phyloP scores from a whole-genome alignment of 2,113 vertebrate genomes.

The Reinhardtius hippoglossoides region DNA sequence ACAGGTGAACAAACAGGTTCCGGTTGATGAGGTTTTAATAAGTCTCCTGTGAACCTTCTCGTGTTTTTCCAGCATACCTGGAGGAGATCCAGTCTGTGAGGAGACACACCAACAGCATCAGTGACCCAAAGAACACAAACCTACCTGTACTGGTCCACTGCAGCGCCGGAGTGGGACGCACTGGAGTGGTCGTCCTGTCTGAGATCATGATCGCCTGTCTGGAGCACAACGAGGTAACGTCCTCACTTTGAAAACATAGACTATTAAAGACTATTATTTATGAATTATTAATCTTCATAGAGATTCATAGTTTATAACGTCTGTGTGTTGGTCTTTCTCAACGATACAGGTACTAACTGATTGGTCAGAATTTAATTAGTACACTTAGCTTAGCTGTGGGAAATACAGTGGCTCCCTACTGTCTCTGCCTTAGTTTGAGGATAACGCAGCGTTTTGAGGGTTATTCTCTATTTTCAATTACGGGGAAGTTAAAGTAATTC shows the following conservation, averaged over 20 bases:
- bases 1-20: no score
- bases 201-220: constrained; percentile 97
- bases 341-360: no score
- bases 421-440: no score
- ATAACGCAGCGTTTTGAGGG: no score
- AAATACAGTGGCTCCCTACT: no score
- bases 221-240: constrained; percentile 95
- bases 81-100: constrained; percentile 98
- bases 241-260: not conserved
- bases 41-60: not conserved
- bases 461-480: no score
- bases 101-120: constrained; percentile 94
- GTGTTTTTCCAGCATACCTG: constrained; percentile 86
- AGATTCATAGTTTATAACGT: no score
- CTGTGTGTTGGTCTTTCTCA: no score
- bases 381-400: no score
- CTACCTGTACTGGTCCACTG: constrained; percentile 94
- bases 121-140: constrained; percentile 86
- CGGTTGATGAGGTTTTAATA: not conserved
- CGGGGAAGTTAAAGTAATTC: no score
- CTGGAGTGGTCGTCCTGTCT: constrained; percentile 92
- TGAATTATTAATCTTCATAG: no score
- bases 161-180: constrained; percentile 94
- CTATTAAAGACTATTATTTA: not conserved
- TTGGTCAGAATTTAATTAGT: no score